Percentiles rank a stretch among this genome's conserved stretches.
Conservation (phyloP, 2,797 vertebrate genomes). For the Danio kyathit region DNA sequence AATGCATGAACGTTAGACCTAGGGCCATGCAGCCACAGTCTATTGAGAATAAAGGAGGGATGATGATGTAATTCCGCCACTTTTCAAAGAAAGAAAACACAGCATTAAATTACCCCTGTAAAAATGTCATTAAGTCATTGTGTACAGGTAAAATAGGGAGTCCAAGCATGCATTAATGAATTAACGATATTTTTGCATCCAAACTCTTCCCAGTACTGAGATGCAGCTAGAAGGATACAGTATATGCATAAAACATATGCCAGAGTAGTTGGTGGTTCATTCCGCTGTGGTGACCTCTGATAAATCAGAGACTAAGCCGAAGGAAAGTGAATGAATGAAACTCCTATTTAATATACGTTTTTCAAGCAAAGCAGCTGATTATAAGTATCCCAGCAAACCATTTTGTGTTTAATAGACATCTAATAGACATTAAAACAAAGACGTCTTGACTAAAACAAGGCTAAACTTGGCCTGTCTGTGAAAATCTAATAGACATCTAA, state of each 20-base stretch:
- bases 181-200: background rate
- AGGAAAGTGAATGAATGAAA: background rate
- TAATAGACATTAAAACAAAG: too few relatives aligned
- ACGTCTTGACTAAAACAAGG: too few relatives aligned
- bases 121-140: background rate
- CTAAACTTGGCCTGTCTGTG: too few relatives aligned
- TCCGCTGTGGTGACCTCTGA: too few relatives aligned
- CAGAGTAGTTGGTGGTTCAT: too few relatives aligned
- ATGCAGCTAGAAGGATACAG: too few relatives aligned
- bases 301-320: too few relatives aligned
- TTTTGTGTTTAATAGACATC: too few relatives aligned
- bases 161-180: background rate
- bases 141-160: background rate
- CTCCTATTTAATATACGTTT: background rate
- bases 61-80: conserved; percentile 14
- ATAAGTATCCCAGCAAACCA: too few relatives aligned
- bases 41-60: conserved; percentile 3
- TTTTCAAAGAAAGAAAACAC: background rate
- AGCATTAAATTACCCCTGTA: background rate
- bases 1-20: conserved; percentile 15
- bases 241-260: too few relatives aligned
- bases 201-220: too few relatives aligned
- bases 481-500: too few relatives aligned
- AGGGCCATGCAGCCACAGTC: background rate
- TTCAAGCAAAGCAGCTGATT: background rate